Evolutionary conservation across 2,113 vertebrate genomes (phyloP).

Genomic region (Calidris pygmaea): DNA sequence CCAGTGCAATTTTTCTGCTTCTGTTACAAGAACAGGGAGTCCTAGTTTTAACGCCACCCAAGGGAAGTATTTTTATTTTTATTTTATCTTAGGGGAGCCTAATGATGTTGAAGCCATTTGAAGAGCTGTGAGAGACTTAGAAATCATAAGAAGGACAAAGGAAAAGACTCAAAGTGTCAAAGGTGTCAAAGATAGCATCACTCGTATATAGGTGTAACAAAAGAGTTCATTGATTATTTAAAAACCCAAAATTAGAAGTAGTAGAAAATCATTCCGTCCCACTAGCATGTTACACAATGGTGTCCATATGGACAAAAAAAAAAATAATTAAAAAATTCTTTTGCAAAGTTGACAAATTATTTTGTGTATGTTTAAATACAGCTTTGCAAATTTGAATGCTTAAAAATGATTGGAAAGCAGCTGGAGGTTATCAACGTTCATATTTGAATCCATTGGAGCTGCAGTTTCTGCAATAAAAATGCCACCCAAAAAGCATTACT

Average conservation of each 20-base stretch:
- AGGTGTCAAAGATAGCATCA: neutral
- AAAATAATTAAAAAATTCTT: neutral
- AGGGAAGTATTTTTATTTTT: neutral
- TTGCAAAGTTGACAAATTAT: neutral
- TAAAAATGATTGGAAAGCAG: neutral
- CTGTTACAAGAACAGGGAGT: neutral
- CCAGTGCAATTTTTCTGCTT: neutral
- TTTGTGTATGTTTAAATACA: neutral
- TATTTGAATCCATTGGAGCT: neutral
- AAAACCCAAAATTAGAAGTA: neutral
- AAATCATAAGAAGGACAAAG: neutral
- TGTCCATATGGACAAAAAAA: neutral
- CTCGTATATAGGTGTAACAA: neutral
- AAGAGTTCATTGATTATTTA: neutral
- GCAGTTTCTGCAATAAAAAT: neutral
- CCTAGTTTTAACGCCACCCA: neutral
- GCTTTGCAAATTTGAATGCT: neutral
- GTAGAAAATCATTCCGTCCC: neutral
- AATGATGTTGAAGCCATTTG: neutral
- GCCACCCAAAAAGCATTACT: neutral
- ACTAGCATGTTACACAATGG: neutral
- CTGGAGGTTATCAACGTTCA: neutral
- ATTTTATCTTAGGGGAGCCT: neutral
- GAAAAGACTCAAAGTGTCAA: neutral
- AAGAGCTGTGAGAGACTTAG: neutral